Base-by-base conservation (phyloP, 2,888 invertebrate species). In the Chymomyza fuscimana region DNA sequence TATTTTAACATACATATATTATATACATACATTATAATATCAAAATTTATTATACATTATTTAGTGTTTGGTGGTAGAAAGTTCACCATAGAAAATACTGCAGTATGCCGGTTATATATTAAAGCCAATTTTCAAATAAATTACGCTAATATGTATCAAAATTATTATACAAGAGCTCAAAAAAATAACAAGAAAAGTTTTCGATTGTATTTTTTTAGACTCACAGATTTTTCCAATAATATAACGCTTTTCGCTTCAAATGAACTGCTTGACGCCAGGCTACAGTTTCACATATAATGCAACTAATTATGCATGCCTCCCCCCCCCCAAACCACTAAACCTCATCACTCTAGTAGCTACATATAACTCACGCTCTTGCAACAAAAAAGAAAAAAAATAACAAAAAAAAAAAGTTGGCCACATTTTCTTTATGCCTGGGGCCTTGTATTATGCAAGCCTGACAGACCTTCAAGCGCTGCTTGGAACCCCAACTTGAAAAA, bases 401-500 rank as follows among this genome's bases (percentile, higher is more conserved):
- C 29, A 46, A 12, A 22, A 62, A 62, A 5, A 50, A 46, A 46
- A 46, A 62, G 50, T 62, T 46, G 40, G 40, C 12, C 40, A 46
- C 40, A 46, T 46, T 46, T 46, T 10, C 40, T 46, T 46, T 46
- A 46, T 46, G 40, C 40, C 40, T 7, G 12, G 40, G 65, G 68
- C 65, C 67, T 46, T 54, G 32, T 32, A 65, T n/a, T 46, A 46
- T 46, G 40, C 40, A 46, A 46, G 40, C 12, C 40, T 46, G 40
- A 46, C 40, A 29, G 46, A 65, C 15, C 36, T 72, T 67, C 74
- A 60, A 56, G 58, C 76, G 60, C 40, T 32, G 7, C 40, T 12
- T 46, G 72, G 72, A 66, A 61, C 22, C 10, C 12, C 10, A 46
- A 46, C 40, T 46, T 12, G 12, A 10, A 15, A 46, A 46, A 46